Percentiles rank a stretch among this genome's conserved stretches.
Conservation (phyloP, 2,888 invertebrate genomes). For the Drosophila antonietae region DNA sequence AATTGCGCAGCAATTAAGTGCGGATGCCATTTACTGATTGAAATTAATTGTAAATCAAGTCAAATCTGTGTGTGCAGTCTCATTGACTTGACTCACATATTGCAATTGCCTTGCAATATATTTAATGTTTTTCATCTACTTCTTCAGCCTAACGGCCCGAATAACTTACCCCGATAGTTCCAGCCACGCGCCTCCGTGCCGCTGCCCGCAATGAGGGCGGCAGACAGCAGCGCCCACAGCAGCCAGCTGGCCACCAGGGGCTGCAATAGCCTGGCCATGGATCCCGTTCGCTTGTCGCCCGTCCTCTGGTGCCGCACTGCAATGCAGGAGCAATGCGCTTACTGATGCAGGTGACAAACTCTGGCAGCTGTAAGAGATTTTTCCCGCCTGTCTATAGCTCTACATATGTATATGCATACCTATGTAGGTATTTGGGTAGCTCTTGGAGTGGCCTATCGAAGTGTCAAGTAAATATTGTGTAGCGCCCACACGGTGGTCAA, state of each 20-base stretch:
- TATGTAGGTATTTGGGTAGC: neutral
- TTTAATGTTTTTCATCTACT: neutral
- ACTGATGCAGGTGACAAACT: conserved; percentile 7
- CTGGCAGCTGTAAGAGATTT: conserved; percentile 43
- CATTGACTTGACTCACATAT: neutral
- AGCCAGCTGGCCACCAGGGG: conserved; percentile 65
- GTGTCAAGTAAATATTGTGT: conserved; percentile 22
- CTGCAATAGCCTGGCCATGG: conserved; percentile 60
- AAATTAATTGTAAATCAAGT: conserved; percentile 66
- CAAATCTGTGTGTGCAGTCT: conserved; percentile 10
- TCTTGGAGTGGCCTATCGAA: conserved; percentile 43
- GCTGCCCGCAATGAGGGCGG: conserved; percentile 30
- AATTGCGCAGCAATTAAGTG: conserved; percentile 71
- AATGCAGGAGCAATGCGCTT: conserved; percentile 12
- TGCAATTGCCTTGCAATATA: neutral
- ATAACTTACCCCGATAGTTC: conserved; percentile 54
- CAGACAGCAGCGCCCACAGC: conserved; percentile 59
- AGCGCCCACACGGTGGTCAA: neutral
- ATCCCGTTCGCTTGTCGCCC: conserved; percentile 8
- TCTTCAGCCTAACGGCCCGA: no score
- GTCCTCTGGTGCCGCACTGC: neutral
- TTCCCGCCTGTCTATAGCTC: conserved; percentile 35
- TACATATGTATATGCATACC: neutral
- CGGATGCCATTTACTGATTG: conserved; percentile 68
- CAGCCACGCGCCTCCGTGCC: conserved; percentile 45